Conservation (phyloP, 2,888 invertebrate genomes). For the Pristionchus mayeri region DNA sequence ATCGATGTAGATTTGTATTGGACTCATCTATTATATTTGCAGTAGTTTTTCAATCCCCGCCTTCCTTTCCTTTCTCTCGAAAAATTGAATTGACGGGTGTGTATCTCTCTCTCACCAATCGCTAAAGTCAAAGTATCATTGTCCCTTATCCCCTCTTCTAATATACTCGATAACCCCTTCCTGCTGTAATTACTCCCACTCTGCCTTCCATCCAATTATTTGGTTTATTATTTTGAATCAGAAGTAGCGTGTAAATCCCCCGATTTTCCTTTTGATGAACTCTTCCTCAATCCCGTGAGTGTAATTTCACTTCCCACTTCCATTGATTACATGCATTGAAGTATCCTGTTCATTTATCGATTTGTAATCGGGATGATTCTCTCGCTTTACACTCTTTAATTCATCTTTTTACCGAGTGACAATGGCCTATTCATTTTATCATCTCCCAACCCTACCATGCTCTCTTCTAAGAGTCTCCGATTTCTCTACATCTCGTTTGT, state of each 20-base stretch:
- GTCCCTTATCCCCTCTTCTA: not conserved
- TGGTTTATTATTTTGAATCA: not conserved
- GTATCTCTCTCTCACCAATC: not conserved
- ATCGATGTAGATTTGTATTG: constrained; percentile 10
- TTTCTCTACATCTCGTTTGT: not conserved
- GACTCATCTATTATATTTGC: not conserved
- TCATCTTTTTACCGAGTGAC: constrained; percentile 6
- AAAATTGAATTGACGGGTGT: not conserved
- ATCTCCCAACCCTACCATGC: not conserved
- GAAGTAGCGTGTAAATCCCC: not conserved
- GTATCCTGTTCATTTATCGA: not conserved
- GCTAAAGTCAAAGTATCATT: not conserved
- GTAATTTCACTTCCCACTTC: not conserved
- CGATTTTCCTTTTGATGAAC: not conserved
- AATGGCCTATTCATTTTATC: not conserved
- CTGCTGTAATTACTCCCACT: constrained; percentile 1
- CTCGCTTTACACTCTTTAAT: constrained; percentile 7
- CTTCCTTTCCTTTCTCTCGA: not conserved
- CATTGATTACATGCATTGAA: not conserved
- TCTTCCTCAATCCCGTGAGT: not conserved
- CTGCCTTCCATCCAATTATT: constrained; percentile 5
- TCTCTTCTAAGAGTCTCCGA: not conserved
- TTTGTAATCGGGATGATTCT: not conserved
- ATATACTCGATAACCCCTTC: constrained; percentile 4
- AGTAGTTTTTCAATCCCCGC: not conserved